Percentiles rank a stretch among this genome's conserved stretches.
Evolutionary conservation across 2,888 invertebrate species (phyloP).

Genomic region (Piscicola geometra): DNA sequence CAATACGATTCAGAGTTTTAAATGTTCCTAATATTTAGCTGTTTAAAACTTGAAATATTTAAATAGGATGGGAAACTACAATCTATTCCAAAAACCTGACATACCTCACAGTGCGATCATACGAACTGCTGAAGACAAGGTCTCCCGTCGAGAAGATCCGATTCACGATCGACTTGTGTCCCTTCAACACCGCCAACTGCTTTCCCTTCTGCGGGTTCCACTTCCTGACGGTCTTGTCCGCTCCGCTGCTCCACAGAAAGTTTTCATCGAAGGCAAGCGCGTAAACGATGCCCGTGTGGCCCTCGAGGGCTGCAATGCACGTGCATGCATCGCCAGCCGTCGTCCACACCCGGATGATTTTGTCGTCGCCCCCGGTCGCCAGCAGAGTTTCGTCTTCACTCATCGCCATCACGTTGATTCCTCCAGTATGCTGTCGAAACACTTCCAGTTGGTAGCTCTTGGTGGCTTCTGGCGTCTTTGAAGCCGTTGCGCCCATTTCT

Average conservation of each 20-base stretch:
- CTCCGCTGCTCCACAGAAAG: constrained; percentile 58
- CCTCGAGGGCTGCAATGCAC: constrained; percentile 57
- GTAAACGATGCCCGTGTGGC: constrained; percentile 58
- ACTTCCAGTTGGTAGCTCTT: constrained; percentile 41
- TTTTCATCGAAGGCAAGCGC: constrained; percentile 57
- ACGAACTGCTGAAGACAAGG: constrained; percentile 54
- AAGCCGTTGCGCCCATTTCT: constrained; percentile 25
- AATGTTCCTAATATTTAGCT: background rate
- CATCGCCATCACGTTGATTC: constrained; percentile 59
- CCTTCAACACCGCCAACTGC: constrained; percentile 56
- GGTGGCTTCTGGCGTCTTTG: constrained; percentile 12
- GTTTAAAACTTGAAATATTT: too few species aligned
- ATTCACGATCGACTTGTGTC: constrained; percentile 57
- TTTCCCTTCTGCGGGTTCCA: constrained; percentile 59
- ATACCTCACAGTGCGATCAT: constrained; percentile 53
- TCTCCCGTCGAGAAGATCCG: constrained; percentile 58
- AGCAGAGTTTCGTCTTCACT: constrained; percentile 59
- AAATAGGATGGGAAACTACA: background rate
- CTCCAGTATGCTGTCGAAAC: constrained; percentile 45
- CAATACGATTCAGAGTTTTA: too few species aligned
- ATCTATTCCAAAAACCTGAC: too few species aligned
- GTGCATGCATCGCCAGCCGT: constrained; percentile 56
- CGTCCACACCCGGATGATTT: constrained; percentile 58
- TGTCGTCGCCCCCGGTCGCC: constrained; percentile 59
- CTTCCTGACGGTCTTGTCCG: constrained; percentile 58